phyloP scores from a whole-genome alignment of 2,113 vertebrate species.

The Grammomys dolichurus region DNA sequence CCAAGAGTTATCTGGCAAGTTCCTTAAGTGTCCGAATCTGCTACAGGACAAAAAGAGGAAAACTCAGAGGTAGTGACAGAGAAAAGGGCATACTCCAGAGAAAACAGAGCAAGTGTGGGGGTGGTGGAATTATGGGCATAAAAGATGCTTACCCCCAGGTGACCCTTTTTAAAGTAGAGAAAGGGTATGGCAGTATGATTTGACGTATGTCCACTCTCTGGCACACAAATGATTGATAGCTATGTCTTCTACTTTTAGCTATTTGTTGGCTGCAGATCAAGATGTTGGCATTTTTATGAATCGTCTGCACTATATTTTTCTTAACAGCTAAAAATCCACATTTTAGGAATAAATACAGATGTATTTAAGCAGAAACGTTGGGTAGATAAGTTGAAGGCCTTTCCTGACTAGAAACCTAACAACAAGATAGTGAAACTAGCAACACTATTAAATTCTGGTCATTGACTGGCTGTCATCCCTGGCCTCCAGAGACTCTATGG shows the following conservation, averaged over 20 bases:
- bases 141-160: not conserved
- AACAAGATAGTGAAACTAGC: not conserved
- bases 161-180: not conserved
- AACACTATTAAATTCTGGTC: not conserved
- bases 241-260: not conserved
- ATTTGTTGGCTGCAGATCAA: conserved; percentile 15
- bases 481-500: not conserved
- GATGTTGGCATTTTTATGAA: conserved; percentile 7
- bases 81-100: not conserved
- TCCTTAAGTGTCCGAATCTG: not conserved
- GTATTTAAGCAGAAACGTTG: not conserved
- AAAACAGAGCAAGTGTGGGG: not conserved
- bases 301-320: not conserved
- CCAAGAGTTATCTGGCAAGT: not conserved
- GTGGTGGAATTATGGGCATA: not conserved
- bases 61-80: not conserved
- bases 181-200: not conserved
- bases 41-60: not conserved
- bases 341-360: conserved; percentile 13
- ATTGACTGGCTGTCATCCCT: not conserved
- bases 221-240: not conserved
- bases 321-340: not conserved
- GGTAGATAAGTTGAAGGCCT: not conserved
- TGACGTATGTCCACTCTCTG: not conserved
- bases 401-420: not conserved